These are phyloP conservation scores for Petrosia ficiformis DNA, from an alignment of 37 sponge, comb jelly and placozoan genomes.

Conservation along the genomic window DNA sequence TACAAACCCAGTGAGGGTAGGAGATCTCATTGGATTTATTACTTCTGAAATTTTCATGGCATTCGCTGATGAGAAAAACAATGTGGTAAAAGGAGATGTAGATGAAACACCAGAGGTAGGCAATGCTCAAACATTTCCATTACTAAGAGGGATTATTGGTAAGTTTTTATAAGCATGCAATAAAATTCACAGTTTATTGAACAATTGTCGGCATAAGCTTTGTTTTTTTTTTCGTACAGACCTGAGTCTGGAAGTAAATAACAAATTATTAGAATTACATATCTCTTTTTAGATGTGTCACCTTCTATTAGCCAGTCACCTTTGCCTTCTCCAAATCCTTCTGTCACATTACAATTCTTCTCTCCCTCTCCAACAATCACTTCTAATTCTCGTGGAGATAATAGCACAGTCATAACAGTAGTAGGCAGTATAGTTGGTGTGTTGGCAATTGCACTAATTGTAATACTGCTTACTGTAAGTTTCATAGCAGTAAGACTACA, in stretches of 20 bases:
- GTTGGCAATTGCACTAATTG: not conserved
- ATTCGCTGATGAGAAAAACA: not conserved
- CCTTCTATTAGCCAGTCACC: too few species aligned
- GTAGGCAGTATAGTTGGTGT: not conserved
- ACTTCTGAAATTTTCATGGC: not conserved
- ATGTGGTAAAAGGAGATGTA: too few species aligned
- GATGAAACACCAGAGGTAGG: not conserved
- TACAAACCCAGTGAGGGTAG: not conserved
- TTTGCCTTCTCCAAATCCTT: too few species aligned
- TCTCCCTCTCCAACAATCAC: not conserved
- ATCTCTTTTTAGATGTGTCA: too few species aligned
- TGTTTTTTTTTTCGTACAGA: too few species aligned
- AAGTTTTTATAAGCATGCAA: too few species aligned
- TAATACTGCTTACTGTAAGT: too few species aligned
- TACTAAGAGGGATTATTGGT: conserved; percentile 11
- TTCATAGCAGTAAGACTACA: too few species aligned
- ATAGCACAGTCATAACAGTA: not conserved
- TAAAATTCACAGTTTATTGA: too few species aligned
- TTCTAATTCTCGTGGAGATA: not conserved
- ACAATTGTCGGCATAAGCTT: too few species aligned
- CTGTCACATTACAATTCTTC: not conserved
- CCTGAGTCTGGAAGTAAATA: too few species aligned
- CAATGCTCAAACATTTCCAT: not conserved
- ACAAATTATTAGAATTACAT: too few species aligned
- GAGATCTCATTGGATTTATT: conserved; percentile 6